Evolutionary conservation across 1,140 invertebrate genomes (phyloP).

Genomic region (Proctacanthus coquilletti): DNA sequence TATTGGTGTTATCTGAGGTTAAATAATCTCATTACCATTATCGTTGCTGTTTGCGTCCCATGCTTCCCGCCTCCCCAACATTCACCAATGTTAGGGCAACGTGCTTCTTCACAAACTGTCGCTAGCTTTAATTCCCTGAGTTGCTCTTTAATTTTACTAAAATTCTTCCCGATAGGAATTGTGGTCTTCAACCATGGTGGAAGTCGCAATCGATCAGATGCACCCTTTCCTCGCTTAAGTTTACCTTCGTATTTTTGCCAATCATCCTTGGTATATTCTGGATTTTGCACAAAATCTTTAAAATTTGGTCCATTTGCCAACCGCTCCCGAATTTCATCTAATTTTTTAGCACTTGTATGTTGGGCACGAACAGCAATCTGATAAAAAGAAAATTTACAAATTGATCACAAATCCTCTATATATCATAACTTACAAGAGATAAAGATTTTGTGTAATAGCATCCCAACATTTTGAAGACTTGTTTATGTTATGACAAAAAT

Average conservation of each 20-base stretch:
- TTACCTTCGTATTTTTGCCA: constrained; percentile 56
- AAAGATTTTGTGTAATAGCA: too few species aligned
- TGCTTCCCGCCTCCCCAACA: constrained; percentile 95
- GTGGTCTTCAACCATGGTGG: constrained; percentile 95
- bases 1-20: background rate
- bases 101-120: constrained; percentile 97
- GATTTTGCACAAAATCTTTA: constrained; percentile 42
- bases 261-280: constrained; percentile 35
- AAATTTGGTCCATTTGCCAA: constrained; percentile 43
- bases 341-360: constrained; percentile 19
- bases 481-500: too few species aligned
- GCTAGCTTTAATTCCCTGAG: constrained; percentile 78
- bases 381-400: too few species aligned
- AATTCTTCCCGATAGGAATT: constrained; percentile 83
- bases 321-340: constrained; percentile 40
- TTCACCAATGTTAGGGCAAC: constrained; percentile 98
- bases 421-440: too few species aligned
- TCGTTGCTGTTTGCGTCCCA: constrained; percentile 75
- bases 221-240: constrained; percentile 69
- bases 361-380: too few species aligned
- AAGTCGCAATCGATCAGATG: constrained; percentile 63
- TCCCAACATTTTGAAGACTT: too few species aligned
- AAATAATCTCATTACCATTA: constrained; percentile 50
- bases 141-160: constrained; percentile 70
- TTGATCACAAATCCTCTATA: too few species aligned